Evolutionary conservation across 2,113 vertebrate species (phyloP), one percentile per base, ranked within the genome.

Genomic region (Uria lomvia): DNA sequence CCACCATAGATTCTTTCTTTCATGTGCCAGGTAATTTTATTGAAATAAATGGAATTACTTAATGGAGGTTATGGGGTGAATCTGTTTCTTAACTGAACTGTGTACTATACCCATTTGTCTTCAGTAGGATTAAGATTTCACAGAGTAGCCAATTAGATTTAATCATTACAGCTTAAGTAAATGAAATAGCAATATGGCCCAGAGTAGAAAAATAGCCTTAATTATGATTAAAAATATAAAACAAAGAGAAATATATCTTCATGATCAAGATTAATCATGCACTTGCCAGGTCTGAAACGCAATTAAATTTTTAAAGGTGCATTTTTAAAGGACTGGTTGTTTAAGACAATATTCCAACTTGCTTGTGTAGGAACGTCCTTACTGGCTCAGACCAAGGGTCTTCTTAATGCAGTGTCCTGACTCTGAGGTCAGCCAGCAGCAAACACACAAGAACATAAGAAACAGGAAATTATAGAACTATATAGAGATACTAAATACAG

Each of bases 11-110:
- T 78, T 56, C 52, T 86, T 82, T 90, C 53, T 89, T 88, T 88
- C 50, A 49, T 45, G n/a, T 88, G 83, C 56, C 81, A 90, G 47
- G 9, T 85, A 53, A 24, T 89, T 92, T 94, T 94, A 94, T 92
- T 91, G 68, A 96, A 96, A 96, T 81, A 93, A 96, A 96, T 96
- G 36, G 65, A 91, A 86, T 85, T 94, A 81, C 40, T 95, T 86
- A 94, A 92, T 87, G 38, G 76, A 88, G 92, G 83, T 95, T 94
- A 95, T 50, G 29, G 86, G 72, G 79, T 77, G 92, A 96, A 92
- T 92, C 88, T 92, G 47, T 86, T 86, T 86, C 90, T 91, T 94
- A 91, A 91, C 60, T 85, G 91, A 94, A 82, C 92, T 95, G 45
- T 92, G 90, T 87, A 72, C 65, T 78, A 56, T 60, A 56, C 27